Conservation (phyloP, 2,113 vertebrate genomes). For the Chrysemys picta region DNA sequence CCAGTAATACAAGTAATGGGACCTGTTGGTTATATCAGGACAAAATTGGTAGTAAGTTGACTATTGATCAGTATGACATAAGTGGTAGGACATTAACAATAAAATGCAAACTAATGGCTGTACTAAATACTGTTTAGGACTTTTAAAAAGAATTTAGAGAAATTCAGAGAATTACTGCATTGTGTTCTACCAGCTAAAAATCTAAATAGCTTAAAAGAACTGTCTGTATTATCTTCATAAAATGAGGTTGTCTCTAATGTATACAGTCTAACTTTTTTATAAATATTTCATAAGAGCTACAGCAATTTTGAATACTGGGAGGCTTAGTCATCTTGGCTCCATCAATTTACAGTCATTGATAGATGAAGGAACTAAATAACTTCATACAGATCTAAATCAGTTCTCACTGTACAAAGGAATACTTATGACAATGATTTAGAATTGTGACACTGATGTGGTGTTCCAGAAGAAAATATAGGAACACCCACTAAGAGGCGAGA, state of each 20-base stretch:
- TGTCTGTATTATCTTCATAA: slow-evolving; percentile 32
- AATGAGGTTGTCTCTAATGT: slow-evolving; percentile 45
- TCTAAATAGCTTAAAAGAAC: slow-evolving; percentile 24
- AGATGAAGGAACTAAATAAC: slow-evolving; percentile 59
- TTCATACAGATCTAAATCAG: slow-evolving; percentile 11
- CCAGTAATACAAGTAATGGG: background rate
- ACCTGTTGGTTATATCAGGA: slow-evolving; percentile 3
- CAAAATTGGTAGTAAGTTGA: slow-evolving; percentile 24
- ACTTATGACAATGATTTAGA: slow-evolving; percentile 20
- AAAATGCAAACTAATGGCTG: background rate
- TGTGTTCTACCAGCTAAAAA: slow-evolving; percentile 39
- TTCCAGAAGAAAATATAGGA: slow-evolving; percentile 10
- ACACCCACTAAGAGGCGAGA: background rate
- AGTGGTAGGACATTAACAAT: background rate
- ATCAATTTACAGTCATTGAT: slow-evolving; percentile 22
- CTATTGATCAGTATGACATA: background rate
- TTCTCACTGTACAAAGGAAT: slow-evolving; percentile 29
- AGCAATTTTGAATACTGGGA: slow-evolving; percentile 7
- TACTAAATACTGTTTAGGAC: background rate
- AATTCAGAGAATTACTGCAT: background rate
- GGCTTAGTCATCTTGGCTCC: slow-evolving; percentile 36
- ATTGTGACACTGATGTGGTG: slow-evolving; percentile 30
- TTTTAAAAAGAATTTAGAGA: slow-evolving; percentile 39
- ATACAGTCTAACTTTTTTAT: slow-evolving; percentile 53
- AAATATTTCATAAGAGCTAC: slow-evolving; percentile 36